phyloP scores from a whole-genome alignment of 2,888 invertebrate genomes.

The Trachelus iudaicus region DNA sequence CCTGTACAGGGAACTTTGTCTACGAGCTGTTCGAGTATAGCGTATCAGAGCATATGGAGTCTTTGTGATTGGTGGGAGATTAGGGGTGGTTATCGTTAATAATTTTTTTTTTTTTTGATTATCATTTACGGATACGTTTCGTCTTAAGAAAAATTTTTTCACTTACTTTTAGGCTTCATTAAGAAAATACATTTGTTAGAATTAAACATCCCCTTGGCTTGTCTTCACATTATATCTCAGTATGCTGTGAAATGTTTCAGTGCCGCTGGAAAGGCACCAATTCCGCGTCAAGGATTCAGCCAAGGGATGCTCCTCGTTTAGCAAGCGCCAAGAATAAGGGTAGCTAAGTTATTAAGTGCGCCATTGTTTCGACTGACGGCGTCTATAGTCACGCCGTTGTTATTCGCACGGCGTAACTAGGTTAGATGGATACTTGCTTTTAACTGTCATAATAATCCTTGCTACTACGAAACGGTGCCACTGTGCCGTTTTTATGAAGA shows the following conservation, averaged over 20 bases:
- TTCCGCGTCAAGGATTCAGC: not conserved
- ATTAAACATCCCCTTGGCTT: not conserved
- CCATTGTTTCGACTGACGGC: not conserved
- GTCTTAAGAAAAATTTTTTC: not conserved
- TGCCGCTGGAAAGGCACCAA: not conserved
- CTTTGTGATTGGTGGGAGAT: no score
- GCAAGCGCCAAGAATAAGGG: not conserved
- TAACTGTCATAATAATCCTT: not conserved
- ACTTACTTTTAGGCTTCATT: not conserved
- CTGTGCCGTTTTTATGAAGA: not conserved
- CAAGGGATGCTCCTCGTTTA: not conserved
- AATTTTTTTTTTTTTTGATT: not conserved
- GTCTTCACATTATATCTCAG: not conserved
- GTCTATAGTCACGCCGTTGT: not conserved
- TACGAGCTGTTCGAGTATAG: not conserved
- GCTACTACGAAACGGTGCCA: not conserved
- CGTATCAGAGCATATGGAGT: not conserved
- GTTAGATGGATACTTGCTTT: not conserved
- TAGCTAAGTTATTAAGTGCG: not conserved
- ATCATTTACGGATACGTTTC: not conserved
- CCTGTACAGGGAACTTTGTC: not conserved
- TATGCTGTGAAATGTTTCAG: not conserved
- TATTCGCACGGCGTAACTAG: not conserved
- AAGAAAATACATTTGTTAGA: not conserved
- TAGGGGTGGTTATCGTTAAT: no score